Evolutionary conservation across 2,113 vertebrate species (phyloP).

Genomic region (Malurus melanocephalus): DNA sequence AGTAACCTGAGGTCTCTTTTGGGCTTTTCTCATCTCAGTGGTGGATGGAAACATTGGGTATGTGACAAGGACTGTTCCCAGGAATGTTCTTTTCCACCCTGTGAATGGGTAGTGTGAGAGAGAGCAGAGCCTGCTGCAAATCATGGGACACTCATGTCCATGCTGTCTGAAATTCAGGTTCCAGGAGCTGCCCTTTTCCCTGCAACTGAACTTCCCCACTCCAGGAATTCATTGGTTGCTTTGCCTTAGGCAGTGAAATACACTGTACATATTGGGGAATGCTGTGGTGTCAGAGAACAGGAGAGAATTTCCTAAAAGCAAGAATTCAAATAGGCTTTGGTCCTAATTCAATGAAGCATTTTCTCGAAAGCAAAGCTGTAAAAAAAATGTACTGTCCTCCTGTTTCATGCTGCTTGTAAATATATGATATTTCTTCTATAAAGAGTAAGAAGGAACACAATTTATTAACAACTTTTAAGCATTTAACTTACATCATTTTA

Average conservation of each 20-base stretch:
- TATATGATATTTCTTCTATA: not conserved
- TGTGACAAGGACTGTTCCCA: not conserved
- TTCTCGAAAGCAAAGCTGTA: not conserved
- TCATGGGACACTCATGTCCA: accelerated
- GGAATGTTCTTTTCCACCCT: not conserved
- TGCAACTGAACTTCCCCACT: not conserved
- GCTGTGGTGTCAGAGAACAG: not conserved
- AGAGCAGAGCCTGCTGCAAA: not conserved
- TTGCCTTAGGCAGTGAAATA: not conserved
- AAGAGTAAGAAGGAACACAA: not conserved
- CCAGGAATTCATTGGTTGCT: not conserved
- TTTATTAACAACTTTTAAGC: not conserved
- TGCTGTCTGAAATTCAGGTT: accelerated
- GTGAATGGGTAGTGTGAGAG: not conserved
- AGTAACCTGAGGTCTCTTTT: not conserved
- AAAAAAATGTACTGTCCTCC: not conserved
- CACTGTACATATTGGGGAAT: not conserved
- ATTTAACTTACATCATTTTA: not conserved
- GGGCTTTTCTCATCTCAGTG: not conserved
- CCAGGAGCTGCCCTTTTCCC: not conserved
- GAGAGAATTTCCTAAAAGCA: not conserved
- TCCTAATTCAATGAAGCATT: not conserved
- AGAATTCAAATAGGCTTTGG: not conserved
- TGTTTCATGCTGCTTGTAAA: not conserved
- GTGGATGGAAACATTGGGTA: accelerated